Evolutionary conservation across 2,888 invertebrate species (phyloP).

Genomic region (Thereva nobilitata): DNA sequence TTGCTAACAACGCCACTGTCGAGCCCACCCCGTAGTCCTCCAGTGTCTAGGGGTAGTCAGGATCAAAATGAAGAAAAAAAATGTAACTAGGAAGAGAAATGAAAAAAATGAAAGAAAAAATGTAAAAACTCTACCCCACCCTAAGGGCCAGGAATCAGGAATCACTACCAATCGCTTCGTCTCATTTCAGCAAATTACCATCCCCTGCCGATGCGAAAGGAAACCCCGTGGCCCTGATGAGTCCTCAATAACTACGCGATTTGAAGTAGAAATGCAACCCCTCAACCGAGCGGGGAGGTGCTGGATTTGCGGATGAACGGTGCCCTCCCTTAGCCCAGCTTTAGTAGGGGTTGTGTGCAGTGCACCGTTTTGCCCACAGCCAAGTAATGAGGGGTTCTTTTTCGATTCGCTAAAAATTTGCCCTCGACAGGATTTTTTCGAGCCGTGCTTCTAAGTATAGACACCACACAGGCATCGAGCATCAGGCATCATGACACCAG

Average conservation of each 20-base stretch:
- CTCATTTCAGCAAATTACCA: constrained; percentile 24
- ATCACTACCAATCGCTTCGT: constrained; percentile 20
- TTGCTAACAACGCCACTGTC: constrained; percentile 31
- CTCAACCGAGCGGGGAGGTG: background rate
- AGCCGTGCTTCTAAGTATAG: background rate
- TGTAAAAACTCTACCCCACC: constrained; percentile 23
- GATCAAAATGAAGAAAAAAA: constrained; percentile 19
- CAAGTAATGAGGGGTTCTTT: constrained; percentile 32
- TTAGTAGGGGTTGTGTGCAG: constrained; percentile 15
- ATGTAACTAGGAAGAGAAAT: constrained; percentile 3
- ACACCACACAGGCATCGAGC: no score
- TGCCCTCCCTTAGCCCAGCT: no score
- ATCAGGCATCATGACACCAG: no score
- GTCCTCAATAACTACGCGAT: background rate
- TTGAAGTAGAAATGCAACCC: background rate
- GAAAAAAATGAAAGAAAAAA: constrained; percentile 9
- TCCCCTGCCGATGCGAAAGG: background rate
- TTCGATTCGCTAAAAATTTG: constrained; percentile 38
- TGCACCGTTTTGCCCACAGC: constrained; percentile 16
- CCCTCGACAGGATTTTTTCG: constrained; percentile 21
- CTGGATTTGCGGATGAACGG: no score
- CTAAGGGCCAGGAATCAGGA: constrained; percentile 8
- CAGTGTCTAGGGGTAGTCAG: background rate
- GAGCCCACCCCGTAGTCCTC: constrained; percentile 14
- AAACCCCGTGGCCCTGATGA: background rate